Evolutionary conservation across 2,113 vertebrate genomes (phyloP).

Genomic region (Redunca redunca): DNA sequence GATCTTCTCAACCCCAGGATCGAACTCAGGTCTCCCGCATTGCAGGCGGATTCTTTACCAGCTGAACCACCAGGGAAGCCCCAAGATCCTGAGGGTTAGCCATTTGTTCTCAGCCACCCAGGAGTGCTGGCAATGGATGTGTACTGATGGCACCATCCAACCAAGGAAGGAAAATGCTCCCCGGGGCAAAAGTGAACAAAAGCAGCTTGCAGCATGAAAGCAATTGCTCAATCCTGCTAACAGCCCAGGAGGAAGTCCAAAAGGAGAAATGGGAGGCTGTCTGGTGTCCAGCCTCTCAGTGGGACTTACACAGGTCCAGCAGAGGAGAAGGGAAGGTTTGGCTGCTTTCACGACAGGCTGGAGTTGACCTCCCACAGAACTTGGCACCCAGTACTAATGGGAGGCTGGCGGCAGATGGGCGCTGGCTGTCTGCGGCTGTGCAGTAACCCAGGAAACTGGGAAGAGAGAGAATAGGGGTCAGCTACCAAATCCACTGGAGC

Average conservation of each 20-base stretch:
- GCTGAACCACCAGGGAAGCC: neutral
- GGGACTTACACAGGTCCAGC: neutral
- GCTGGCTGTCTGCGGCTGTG: neutral
- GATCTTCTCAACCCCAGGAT: neutral
- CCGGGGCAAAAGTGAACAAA: neutral
- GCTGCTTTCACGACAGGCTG: neutral
- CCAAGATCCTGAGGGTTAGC: neutral
- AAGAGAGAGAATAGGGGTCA: neutral
- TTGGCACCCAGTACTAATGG: too few relatives aligned
- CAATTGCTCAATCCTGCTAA: slow-evolving; percentile 42
- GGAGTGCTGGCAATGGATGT: accelerated
- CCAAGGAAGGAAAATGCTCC: neutral
- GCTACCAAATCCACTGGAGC: too few relatives aligned
- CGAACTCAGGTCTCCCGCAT: neutral
- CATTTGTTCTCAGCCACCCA: neutral
- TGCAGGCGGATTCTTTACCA: neutral
- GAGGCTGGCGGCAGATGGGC: neutral
- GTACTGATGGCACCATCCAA: neutral
- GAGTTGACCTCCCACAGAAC: neutral
- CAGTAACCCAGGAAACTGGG: neutral
- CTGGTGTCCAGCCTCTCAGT: neutral
- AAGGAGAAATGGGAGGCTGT: neutral
- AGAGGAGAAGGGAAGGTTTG: neutral
- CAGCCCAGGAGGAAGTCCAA: neutral
- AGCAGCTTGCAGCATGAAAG: neutral